Conservation (phyloP, 2,888 invertebrate species). For the Rhagophthalmus giganteus region DNA sequence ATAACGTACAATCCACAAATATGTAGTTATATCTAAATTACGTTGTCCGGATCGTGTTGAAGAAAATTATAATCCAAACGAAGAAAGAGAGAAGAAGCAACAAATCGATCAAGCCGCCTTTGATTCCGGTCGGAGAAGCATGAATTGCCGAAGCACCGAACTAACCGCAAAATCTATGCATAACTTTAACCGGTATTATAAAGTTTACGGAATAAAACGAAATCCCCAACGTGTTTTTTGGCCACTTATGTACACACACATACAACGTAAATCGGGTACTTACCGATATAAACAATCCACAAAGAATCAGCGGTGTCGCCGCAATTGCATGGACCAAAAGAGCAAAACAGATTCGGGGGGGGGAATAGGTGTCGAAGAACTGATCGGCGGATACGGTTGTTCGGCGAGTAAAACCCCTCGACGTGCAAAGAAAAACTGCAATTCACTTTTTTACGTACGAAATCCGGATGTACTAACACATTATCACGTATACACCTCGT, state of each 20-base stretch:
- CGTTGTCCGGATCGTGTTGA: too few species aligned
- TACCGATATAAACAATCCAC: slow-evolving; percentile 10
- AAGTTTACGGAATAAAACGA: too few species aligned
- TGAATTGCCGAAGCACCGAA: slow-evolving; percentile 5
- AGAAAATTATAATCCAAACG: too few species aligned
- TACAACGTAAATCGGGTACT: slow-evolving; percentile 3
- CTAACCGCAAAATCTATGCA: slow-evolving; percentile 6
- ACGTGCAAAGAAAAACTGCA: background rate
- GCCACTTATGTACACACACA: too few species aligned
- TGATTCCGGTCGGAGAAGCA: slow-evolving; percentile 7
- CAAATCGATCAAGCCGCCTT: slow-evolving; percentile 14
- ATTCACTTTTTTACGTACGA: background rate
- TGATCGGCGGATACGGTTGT: slow-evolving; percentile 11
- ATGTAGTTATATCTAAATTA: too few species aligned
- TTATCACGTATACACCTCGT: slow-evolving; percentile 5
- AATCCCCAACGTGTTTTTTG: too few species aligned
- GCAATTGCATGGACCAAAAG: slow-evolving; percentile 15
- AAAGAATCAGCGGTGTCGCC: slow-evolving; percentile 1
- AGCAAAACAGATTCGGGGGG: slow-evolving; percentile 12
- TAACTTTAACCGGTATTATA: slow-evolving; percentile 1
- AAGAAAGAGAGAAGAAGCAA: slow-evolving; percentile 8
- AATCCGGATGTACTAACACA: slow-evolving; percentile 8
- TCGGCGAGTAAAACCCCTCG: background rate
- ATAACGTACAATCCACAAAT: too few species aligned
- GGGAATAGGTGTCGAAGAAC: slow-evolving; percentile 20